Base-by-base conservation (phyloP, 2,888 invertebrate species). In the Muscina levida region DNA sequence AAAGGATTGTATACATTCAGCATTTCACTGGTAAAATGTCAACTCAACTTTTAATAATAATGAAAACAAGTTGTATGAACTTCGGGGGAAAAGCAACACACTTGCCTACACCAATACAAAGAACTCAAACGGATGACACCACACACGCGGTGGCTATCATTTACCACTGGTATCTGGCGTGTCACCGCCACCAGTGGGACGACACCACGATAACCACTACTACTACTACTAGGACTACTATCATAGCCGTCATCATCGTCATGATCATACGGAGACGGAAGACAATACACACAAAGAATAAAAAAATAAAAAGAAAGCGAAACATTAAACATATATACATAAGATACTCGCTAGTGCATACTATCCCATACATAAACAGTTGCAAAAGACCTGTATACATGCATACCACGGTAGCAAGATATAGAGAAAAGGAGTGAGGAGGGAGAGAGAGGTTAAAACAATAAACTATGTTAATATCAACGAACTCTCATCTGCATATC, bases 401-500 rank as follows among this genome's bases (percentile, higher is more conserved):
- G 39, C 15, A 39, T n/a, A 59, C 22, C n/a, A n/a, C n/a, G n/a
- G n/a, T n/a, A n/a, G n/a, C n/a, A n/a, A n/a, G n/a, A n/a, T n/a
- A n/a, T n/a, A n/a, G n/a, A n/a, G n/a, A n/a, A n/a, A n/a, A n/a
- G n/a, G n/a, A n/a, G n/a, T n/a, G n/a, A n/a, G n/a, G n/a, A 42
- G 11, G 13, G 8, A 42, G 62, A 57, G 57, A 62, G 22, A 62
- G 48, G 46, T 76, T 76, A 62, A 72, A 72, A 62, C 72, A 72
- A 77, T 72, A 77, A 72, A 77, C 59, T 68, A 37, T 68, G 51
- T 77, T 72, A 62, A 72, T 77, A 72, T 72, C 68, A 72, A 77
- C 62, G 72, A 68, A 77, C 77, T 72, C 72, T 67, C 72, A 68
- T 77, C 77, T 72, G 67, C 72, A 72, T 72, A 68, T 77, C 72